Evolutionary conservation across 1,140 invertebrate genomes (phyloP).

Genomic region (Nasonia giraulti): DNA sequence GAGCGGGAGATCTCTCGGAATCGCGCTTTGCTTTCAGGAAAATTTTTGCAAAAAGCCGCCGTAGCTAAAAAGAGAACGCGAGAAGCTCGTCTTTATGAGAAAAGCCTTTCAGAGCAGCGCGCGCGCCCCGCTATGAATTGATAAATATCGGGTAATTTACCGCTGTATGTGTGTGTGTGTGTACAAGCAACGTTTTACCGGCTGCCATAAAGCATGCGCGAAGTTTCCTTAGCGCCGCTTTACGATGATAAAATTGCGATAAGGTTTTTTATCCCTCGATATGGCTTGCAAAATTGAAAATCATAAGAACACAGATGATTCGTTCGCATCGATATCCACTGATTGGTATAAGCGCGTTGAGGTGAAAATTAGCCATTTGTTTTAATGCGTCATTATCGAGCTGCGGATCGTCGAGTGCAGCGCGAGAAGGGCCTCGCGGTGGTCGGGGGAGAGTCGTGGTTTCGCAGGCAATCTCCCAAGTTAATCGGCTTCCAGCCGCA

Average conservation of each 20-base stretch:
- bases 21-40: neutral
- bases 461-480: conserved; percentile 35
- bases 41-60: neutral
- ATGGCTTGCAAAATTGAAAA: neutral
- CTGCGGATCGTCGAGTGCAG: neutral
- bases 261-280: no score
- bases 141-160: conserved; percentile 9
- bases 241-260: neutral
- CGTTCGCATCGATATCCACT: neutral
- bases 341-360: neutral
- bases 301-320: no score
- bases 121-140: neutral
- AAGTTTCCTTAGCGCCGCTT: neutral
- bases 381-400: conserved; percentile 32
- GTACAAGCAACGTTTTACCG: neutral
- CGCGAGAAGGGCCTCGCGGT: neutral
- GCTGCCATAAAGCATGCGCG: neutral
- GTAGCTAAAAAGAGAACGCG: no score
- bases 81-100: neutral
- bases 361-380: conserved; percentile 20
- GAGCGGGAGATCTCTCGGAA: neutral
- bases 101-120: neutral
- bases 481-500: conserved; percentile 32
- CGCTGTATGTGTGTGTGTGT: neutral
- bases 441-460: neutral